These are phyloP conservation scores for Sigmodon hispidus DNA, from an alignment of 2,113 vertebrate genomes.

Conservation along the genomic window DNA sequence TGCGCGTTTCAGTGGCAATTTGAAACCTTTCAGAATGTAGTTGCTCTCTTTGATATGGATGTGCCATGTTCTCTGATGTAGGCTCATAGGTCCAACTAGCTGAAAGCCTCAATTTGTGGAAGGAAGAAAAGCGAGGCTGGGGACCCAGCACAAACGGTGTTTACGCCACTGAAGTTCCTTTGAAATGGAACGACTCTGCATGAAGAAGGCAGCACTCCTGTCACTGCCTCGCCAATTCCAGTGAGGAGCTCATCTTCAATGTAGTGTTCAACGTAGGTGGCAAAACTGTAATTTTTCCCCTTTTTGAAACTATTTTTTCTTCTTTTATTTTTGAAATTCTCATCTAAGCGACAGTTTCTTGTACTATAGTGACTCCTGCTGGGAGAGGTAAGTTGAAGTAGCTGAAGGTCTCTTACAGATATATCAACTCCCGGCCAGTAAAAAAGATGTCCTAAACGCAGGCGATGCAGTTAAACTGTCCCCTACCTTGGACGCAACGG, in stretches of 20 bases:
- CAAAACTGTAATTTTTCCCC: conserved; percentile 93
- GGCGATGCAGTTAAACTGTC: conserved; percentile 93
- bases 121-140: conserved; percentile 90
- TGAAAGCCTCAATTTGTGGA: conserved; percentile 90
- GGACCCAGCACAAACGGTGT: conserved; percentile 90
- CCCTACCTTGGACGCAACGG: conserved; percentile 93
- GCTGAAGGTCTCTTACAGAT: conserved; percentile 93
- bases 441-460: conserved; percentile 93
- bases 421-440: conserved; percentile 93
- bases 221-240: conserved; percentile 90
- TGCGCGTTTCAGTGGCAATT: conserved; percentile 88
- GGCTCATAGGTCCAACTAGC: conserved; percentile 90
- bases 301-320: conserved; percentile 93
- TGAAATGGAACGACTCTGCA: conserved; percentile 92
- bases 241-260: conserved; percentile 92
- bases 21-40: conserved; percentile 90
- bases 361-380: conserved; percentile 93
- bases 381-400: conserved; percentile 94
- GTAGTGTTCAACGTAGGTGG: conserved; percentile 92
- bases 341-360: conserved; percentile 93
- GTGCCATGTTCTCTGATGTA: conserved; percentile 88
- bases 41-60: conserved; percentile 90
- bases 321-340: conserved; percentile 94
- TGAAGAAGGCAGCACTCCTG: conserved; percentile 89
- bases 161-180: conserved; percentile 92